A percentile compares a stretch with the other conserved stretches of the same genome.
Conservation (phyloP, 2,888 invertebrate genomes). For the Chloroclystis v-ata region DNA sequence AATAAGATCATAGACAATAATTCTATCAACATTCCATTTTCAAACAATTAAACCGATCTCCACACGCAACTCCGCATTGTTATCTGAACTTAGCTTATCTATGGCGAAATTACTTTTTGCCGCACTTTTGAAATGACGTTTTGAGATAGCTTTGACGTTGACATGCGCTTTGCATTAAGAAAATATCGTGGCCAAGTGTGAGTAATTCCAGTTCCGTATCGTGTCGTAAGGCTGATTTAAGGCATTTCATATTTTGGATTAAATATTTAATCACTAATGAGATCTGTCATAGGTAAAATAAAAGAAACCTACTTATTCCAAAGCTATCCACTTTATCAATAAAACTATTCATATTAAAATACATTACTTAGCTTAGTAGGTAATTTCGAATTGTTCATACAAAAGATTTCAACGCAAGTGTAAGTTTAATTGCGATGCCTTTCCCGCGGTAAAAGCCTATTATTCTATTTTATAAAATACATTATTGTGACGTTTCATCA, state of each 20-base stretch:
- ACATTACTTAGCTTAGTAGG: too few species aligned
- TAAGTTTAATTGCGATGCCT: too few species aligned
- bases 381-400: neutral
- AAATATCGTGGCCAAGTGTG: conserved; percentile 14
- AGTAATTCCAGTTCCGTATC: conserved; percentile 18
- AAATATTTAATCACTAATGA: too few species aligned
- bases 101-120: conserved; percentile 47
- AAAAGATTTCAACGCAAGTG: conserved; percentile 2
- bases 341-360: too few species aligned
- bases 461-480: too few species aligned
- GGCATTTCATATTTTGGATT: neutral
- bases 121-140: conserved; percentile 42
- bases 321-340: too few species aligned
- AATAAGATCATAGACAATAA: conserved; percentile 1
- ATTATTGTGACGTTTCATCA: too few species aligned
- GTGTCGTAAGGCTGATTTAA: neutral
- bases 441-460: too few species aligned
- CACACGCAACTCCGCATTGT: conserved; percentile 17
- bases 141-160: conserved; percentile 60
- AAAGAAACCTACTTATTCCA: too few species aligned
- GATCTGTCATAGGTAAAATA: too few species aligned
- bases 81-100: conserved; percentile 25
- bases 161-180: conserved; percentile 70
- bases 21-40: conserved; percentile 17
- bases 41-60: conserved; percentile 20